Base-by-base conservation (phyloP, 1,140 invertebrate genomes). In the Orius insidiosus region DNA sequence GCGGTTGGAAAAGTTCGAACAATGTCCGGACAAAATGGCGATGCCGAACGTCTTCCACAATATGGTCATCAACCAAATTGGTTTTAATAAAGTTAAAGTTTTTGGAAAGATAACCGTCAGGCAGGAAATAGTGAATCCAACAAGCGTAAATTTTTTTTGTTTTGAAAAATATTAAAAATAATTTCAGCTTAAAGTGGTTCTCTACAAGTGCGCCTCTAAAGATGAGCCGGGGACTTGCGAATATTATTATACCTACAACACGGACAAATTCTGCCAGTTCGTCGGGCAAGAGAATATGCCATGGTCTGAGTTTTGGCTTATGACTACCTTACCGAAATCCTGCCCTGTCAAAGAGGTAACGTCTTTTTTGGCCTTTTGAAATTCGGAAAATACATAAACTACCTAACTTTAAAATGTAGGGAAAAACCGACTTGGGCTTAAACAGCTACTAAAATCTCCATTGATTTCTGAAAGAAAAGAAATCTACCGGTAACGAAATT, bases 1-100 rank as follows among this genome's bases (percentile, higher is more conserved):
- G 5, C 11, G 38, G 10, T 10, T 40, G 9, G 38, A 40, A 40
- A 40, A 40, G 16, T 40, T 40, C 38, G 38, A 40, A 18, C 38
- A 40, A 18, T 40, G 38, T 10, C 38, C 38, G 18, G 38, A 40
- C 38, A 40, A 40, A 18, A 13, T 40, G 38, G 3, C 13, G 9
- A 40, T 40, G 38, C 11, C 38, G 9, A 40, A 40, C 38, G 38
- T 40, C 9, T 40, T 40, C 10, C 18, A 13, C 16, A 5, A 18
- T 10, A 40, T 18, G 16, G 9, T 13, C n/a, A 18, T 18, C 18
- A 14, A 13, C 18, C 38, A 40, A 18, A 15, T 18, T 10, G 38
- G 11, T 10, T 10, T 40, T 13, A 40, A 40, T 18, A 18, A 40
- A 10, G 16, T 40, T 14, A 15, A 13, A 15, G 18, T 40, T 40